Evolutionary conservation across 2,113 vertebrate species (phyloP), one percentile per base, ranked within the genome.

Genomic region (Sisor rabdophorus): DNA sequence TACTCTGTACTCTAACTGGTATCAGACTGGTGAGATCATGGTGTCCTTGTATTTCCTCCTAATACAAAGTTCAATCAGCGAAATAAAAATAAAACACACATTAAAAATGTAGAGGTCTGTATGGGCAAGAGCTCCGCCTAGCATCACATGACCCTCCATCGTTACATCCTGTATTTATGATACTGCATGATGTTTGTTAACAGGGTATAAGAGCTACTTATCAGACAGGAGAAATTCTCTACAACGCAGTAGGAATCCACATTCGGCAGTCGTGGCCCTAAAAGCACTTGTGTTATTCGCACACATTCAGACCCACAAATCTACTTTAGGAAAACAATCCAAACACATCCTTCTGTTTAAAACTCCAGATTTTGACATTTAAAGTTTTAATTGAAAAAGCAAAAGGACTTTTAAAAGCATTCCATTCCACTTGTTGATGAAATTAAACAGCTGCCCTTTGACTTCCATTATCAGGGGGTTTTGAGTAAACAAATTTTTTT

Each of bases 381-480:
- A 63, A 3, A 36, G 60, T 19, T 63, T 44, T 63, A 63, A 63
- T 40, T 63, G 60, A 63, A 63, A 63, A 40, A 40, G 16, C 9
- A 11, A 8, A 60, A 30, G 19, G 36, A 40, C 2, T 40, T n/a
- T 26, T 5, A 20, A 64, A 64, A 64, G 11, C 4, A 36, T 36
- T 63, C 30, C 17, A 47, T 12, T 4, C 2, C 63, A 9, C 40
- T 24, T 47, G 40, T 47, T 65, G 63, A 65, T 2, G 7, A 13
- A 65, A 65, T 47, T 26, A 52, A 28, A 28, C 15, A 50, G 17
- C 24, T 52, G 47, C 47, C 65, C 47, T 52, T 68, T 69, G 65
- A 52, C 47, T 20, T 52, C 10, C 22, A 52, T 30, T 69, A 12
- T 20, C 28, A 52, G 9, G 17, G 22, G 4, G 8, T 48, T 67